Evolutionary conservation across 1,140 invertebrate genomes (phyloP).

Genomic region (Drosophila truncata): DNA sequence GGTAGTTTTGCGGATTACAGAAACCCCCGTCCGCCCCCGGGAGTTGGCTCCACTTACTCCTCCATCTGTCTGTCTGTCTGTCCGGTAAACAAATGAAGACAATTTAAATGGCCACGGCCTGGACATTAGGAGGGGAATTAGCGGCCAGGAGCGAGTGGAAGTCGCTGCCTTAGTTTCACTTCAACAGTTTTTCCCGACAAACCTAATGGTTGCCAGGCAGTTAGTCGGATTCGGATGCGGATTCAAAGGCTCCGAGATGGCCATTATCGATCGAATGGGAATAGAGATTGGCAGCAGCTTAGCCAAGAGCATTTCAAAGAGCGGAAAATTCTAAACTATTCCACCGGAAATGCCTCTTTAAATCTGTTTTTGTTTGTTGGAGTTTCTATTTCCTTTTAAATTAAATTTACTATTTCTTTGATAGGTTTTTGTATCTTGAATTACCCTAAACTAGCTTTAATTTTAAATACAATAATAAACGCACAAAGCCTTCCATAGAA

Average conservation of each 20-base stretch:
- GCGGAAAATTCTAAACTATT: constrained; percentile 1
- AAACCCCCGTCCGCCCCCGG: neutral
- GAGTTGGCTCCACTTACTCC: neutral
- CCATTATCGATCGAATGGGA: constrained; percentile 22
- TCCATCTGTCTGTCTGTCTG: constrained; percentile 32
- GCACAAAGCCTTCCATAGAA: neutral
- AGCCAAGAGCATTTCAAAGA: neutral
- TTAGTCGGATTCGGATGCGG: constrained; percentile 12
- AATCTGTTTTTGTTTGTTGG: constrained; percentile 11
- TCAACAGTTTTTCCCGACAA: constrained; percentile 39
- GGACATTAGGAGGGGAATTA: constrained; percentile 63
- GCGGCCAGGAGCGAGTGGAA: constrained; percentile 53
- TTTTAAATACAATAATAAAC: neutral
- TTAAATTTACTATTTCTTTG: no score
- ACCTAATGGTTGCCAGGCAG: constrained; percentile 31
- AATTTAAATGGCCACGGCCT: constrained; percentile 78
- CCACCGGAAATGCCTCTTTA: neutral
- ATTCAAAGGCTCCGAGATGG: neutral
- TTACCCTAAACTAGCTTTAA: constrained; percentile 10
- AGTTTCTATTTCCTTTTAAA: no score
- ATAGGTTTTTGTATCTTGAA: no score
- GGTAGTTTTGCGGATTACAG: constrained; percentile 73
- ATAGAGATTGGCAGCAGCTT: neutral
- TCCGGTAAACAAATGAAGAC: constrained; percentile 79
- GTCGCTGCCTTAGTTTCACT: constrained; percentile 41